Conservation (phyloP, 2,113 vertebrate genomes). For the Cyrtonyx montezumae region DNA sequence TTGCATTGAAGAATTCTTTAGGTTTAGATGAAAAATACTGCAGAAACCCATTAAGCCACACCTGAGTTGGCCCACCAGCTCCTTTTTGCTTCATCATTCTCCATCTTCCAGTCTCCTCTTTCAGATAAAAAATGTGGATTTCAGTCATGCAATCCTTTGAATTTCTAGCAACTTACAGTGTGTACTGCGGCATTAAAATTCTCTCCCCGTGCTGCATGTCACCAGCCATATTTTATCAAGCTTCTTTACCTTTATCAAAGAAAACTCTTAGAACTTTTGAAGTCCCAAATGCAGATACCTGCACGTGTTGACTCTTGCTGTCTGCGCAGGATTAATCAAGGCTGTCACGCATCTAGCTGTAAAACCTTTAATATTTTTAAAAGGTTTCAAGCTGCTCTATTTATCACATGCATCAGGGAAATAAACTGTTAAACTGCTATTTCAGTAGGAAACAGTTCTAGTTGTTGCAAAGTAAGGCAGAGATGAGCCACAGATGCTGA, state of each 20-base stretch:
- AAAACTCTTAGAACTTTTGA: slow-evolving; percentile 69
- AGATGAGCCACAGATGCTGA: neutral
- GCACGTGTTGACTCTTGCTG: slow-evolving; percentile 36
- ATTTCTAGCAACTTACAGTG: neutral
- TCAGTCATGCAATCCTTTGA: neutral
- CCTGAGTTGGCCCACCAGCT: neutral
- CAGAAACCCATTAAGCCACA: neutral
- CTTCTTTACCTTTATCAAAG: slow-evolving; percentile 73
- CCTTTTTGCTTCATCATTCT: neutral
- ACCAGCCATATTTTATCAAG: slow-evolving; percentile 38
- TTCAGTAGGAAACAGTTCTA: slow-evolving; percentile 36
- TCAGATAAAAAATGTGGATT: neutral
- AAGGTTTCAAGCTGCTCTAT: slow-evolving; percentile 69
- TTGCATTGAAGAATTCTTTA: neutral
- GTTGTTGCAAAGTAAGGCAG: slow-evolving; percentile 19
- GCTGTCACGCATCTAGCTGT: slow-evolving; percentile 62
- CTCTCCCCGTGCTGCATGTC: slow-evolving; percentile 34
- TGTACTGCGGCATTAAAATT: slow-evolving; percentile 28
- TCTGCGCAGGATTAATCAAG: slow-evolving; percentile 76
- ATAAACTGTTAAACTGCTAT: slow-evolving; percentile 57
- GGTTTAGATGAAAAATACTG: neutral
- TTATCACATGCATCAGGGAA: slow-evolving; percentile 65
- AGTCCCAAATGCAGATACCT: slow-evolving; percentile 53
- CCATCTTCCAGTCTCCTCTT: neutral
- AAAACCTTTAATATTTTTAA: slow-evolving; percentile 76